A percentile compares a stretch with the other conserved stretches of the same genome.
Evolutionary conservation across 2,113 vertebrate genomes (phyloP).

Genomic region (Ia io): DNA sequence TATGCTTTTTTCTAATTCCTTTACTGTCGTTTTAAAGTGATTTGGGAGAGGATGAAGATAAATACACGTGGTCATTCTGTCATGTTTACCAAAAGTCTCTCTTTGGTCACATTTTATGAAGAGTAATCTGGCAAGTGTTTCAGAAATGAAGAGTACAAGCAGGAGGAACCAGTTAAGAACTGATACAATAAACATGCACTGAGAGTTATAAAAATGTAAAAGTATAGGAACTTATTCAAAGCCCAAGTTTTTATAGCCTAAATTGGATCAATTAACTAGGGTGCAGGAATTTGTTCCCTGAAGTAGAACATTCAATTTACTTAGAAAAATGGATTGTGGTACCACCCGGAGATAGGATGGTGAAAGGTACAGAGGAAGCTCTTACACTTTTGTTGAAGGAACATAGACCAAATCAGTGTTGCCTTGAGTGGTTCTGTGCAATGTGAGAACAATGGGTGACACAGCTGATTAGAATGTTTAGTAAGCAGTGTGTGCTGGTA

Average conservation of each 20-base stretch:
- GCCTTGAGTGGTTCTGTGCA: background rate
- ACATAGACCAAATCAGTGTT: background rate
- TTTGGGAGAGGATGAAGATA: background rate
- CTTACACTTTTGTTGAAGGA: background rate
- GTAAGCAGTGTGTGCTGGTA: background rate
- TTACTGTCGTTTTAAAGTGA: background rate
- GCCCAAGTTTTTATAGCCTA: constrained; percentile 27
- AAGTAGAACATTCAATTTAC: background rate
- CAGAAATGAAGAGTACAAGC: background rate
- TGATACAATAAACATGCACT: background rate
- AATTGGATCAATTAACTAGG: constrained; percentile 1
- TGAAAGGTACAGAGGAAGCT: background rate
- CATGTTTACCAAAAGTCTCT: background rate
- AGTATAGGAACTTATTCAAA: constrained; percentile 24
- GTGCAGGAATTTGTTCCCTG: background rate
- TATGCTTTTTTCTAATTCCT: background rate
- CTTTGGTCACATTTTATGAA: background rate
- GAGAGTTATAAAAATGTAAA: background rate
- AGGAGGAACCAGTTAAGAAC: background rate
- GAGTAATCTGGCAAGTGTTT: background rate
- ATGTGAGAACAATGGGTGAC: background rate
- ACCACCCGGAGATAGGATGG: background rate
- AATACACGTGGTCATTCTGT: background rate
- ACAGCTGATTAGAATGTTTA: background rate
- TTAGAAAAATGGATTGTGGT: background rate